Conservation (phyloP, 2,888 invertebrate species). For the Nycteola revayana region DNA sequence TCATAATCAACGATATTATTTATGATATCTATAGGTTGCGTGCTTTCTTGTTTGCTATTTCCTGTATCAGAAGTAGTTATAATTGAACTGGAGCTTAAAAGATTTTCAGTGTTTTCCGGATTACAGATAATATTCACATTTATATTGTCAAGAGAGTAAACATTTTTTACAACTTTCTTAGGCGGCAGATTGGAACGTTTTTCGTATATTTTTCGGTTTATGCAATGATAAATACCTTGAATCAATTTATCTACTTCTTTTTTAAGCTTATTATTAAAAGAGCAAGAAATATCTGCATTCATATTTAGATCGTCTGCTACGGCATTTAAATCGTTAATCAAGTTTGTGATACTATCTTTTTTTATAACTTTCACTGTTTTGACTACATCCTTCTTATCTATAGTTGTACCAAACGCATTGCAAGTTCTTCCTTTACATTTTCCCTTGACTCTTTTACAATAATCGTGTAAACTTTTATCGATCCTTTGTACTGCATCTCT, state of each 20-base stretch:
- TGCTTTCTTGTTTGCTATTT: background rate
- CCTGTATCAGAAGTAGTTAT: background rate
- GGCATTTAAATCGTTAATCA: constrained; percentile 27
- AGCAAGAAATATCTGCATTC: constrained; percentile 24
- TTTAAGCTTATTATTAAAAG: constrained; percentile 32
- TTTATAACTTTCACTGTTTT: constrained; percentile 13
- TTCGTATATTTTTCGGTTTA: constrained; percentile 13
- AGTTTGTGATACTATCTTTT: constrained; percentile 11
- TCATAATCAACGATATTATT: constrained; percentile 9
- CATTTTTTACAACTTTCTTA: constrained; percentile 29
- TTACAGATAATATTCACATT: constrained; percentile 62
- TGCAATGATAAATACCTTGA: constrained; percentile 30
- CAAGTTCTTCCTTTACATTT: constrained; percentile 60
- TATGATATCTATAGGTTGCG: background rate
- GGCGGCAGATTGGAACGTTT: constrained; percentile 24
- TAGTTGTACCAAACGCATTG: constrained; percentile 43
- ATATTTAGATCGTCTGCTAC: constrained; percentile 38
- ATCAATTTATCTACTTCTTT: constrained; percentile 32
- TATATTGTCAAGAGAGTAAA: constrained; percentile 58
- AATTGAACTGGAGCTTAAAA: too few relatives aligned
- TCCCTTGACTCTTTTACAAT: constrained; percentile 59
- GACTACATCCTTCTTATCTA: constrained; percentile 45
- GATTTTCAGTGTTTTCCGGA: constrained; percentile 20
- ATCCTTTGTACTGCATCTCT: constrained; percentile 55
- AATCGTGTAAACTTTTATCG: constrained; percentile 52